These are phyloP conservation scores for Ylistrum balloti DNA, from an alignment of 1,140 invertebrate species.

Conservation along the genomic window DNA sequence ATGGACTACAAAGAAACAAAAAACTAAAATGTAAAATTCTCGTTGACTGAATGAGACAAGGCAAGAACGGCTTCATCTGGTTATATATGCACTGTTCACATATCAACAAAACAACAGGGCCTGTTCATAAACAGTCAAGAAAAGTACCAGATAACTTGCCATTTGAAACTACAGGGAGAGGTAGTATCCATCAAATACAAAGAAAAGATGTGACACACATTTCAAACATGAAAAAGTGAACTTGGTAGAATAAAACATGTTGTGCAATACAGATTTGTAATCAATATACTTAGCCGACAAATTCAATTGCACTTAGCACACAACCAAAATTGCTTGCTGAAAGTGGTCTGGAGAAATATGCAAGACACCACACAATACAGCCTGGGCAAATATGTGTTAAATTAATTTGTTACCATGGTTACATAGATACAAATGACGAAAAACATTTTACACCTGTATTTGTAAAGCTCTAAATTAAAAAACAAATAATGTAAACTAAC, in stretches of 20 bases:
- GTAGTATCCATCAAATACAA: neutral
- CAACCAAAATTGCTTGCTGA: neutral
- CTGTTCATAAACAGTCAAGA: neutral
- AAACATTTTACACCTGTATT: neutral
- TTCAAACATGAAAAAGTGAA: too few species aligned
- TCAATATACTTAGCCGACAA: neutral
- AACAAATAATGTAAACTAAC: neutral
- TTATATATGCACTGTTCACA: neutral
- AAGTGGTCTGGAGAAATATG: neutral
- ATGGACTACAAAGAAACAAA: too few species aligned
- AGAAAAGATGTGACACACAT: neutral
- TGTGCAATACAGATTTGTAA: neutral
- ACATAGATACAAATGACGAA: neutral
- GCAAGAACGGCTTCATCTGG: neutral
- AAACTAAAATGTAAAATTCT: neutral
- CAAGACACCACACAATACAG: neutral
- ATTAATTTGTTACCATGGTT: neutral
- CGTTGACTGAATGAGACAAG: slow-evolving; percentile 17
- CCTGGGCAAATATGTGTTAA: neutral
- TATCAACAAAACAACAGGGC: neutral
- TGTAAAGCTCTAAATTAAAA: too few species aligned
- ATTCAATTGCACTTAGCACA: neutral
- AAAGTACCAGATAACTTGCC: neutral
- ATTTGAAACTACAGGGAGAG: neutral
- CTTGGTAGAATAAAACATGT: neutral